Evolutionary conservation across 2,113 vertebrate species (phyloP).

Genomic region (Ptyas mucosa): DNA sequence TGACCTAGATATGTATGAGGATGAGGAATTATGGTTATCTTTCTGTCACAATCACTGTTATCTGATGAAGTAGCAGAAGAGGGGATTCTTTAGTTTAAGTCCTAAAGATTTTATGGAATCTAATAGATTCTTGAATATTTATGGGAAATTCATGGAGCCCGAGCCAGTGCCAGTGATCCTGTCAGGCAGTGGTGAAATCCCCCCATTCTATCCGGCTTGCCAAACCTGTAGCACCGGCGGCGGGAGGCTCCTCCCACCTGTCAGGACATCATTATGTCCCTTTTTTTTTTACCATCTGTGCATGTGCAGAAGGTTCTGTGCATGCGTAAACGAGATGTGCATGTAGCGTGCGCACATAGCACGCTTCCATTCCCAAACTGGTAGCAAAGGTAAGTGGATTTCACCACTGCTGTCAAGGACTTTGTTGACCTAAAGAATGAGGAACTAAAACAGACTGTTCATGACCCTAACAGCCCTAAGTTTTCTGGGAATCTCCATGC

Average conservation of each 20-base stretch:
- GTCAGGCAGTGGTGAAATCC: background rate
- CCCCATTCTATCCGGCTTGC: too few relatives aligned
- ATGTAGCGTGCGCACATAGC: too few relatives aligned
- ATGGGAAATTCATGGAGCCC: background rate
- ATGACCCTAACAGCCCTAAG: background rate
- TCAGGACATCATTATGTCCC: too few relatives aligned
- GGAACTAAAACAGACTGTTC: background rate
- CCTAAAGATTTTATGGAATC: background rate
- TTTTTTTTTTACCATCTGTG: too few relatives aligned
- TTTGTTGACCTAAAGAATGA: background rate
- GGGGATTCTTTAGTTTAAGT: background rate
- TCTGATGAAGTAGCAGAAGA: background rate
- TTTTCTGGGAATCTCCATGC: background rate
- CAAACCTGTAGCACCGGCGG: too few relatives aligned
- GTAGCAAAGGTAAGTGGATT: too few relatives aligned
- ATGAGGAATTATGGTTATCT: background rate
- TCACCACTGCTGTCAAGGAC: background rate
- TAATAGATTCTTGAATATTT: background rate
- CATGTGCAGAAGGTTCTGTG: too few relatives aligned
- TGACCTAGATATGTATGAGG: background rate
- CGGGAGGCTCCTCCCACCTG: too few relatives aligned
- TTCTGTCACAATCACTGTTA: background rate
- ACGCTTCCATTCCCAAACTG: too few relatives aligned
- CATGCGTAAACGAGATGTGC: too few relatives aligned
- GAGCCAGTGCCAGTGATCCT: background rate